Evolutionary conservation across 2,113 vertebrate species (phyloP), one percentile per base, ranked within the genome.

Genomic region (Megaceryle torquata): DNA sequence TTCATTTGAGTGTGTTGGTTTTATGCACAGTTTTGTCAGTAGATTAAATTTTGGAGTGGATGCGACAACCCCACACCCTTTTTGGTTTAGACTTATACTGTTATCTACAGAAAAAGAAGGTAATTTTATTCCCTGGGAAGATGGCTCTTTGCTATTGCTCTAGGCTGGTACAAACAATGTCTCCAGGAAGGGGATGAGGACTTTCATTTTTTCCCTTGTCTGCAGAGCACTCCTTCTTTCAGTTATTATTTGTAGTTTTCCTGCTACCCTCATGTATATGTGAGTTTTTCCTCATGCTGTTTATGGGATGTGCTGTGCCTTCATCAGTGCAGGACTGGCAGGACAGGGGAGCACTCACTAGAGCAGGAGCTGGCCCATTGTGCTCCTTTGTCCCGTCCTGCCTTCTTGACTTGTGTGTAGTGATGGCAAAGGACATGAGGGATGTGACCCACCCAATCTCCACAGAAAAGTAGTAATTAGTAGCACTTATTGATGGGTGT

Each of bases 41-140:
- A 71, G 53, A 94, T 85, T 87, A 84, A 93, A 91, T 86, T 94
- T 90, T 74, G 29, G 69, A 91, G 28, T 64, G 64, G 33, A 81
- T 81, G 51, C 0, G n/a, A 56, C 88, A 88, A 78, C 60, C 68
- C 64, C n/a, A 22, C 77, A 59, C 7, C 3, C 28, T 70, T 86
- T 96, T 90, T 71, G 64, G 18, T 91, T 91, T 70, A 77, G 71
- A 31, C 13, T 79, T 56, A 35, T 82, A 92, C 82, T 51, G 28
- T 71, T 95, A 61, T 69, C 65, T 76, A 82, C 57, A 87, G 91
- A 41, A 92, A 93, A 95, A 57, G 48, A 79, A 71, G 44, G 70
- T 68, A 19, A 69, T 68, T 87, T 79, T 64, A 70, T 77, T 95
- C 79, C 46, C 26, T 88, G 46, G 24, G 56, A 95, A 96, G 83